These are phyloP conservation scores for Axea sp. DNA, from an alignment of 2,888 invertebrate species.

Conservation along the genomic window DNA sequence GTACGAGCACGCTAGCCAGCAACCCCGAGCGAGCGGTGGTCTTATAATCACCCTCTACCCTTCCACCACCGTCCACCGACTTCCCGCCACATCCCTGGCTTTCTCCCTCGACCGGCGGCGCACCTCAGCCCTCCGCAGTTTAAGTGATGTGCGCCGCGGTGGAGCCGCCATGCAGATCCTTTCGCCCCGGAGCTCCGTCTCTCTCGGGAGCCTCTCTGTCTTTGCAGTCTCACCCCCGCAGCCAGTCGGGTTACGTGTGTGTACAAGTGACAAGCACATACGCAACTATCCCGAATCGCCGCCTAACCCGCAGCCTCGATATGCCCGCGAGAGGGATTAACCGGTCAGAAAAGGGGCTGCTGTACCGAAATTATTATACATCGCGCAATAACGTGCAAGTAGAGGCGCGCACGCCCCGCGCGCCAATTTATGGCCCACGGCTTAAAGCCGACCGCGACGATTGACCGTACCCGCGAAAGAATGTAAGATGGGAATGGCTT, in stretches of 20 bases:
- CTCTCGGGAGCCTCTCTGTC: conserved; percentile 17
- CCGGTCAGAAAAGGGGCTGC: conserved; percentile 55
- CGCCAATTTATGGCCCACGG: conserved; percentile 25
- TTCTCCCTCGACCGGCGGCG: conserved; percentile 67
- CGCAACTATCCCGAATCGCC: conserved; percentile 44
- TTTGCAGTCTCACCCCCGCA: conserved; percentile 1
- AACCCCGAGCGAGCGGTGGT: conserved; percentile 76
- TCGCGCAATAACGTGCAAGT: conserved; percentile 73
- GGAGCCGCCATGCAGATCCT: conserved; percentile 79
- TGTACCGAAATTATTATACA: conserved; percentile 73
- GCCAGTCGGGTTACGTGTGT: conserved; percentile 18
- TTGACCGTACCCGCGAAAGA: conserved; percentile 19
- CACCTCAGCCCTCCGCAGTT: conserved; percentile 77
- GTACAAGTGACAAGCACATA: conserved; percentile 58
- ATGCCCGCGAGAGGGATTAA: conserved; percentile 60
- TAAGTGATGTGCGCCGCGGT: conserved; percentile 80
- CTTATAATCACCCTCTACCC: conserved; percentile 79
- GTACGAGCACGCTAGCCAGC: conserved; percentile 78
- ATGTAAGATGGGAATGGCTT: not conserved
- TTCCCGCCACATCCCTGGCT: conserved; percentile 65
- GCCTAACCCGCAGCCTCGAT: conserved; percentile 56
- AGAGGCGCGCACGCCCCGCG: conserved; percentile 53
- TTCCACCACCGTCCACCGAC: conserved; percentile 66
- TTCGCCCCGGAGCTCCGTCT: conserved; percentile 71
- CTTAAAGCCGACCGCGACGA: conserved; percentile 31